phyloP scores from a whole-genome alignment of 2,888 invertebrate species.

The Pilophorus perplexus region DNA sequence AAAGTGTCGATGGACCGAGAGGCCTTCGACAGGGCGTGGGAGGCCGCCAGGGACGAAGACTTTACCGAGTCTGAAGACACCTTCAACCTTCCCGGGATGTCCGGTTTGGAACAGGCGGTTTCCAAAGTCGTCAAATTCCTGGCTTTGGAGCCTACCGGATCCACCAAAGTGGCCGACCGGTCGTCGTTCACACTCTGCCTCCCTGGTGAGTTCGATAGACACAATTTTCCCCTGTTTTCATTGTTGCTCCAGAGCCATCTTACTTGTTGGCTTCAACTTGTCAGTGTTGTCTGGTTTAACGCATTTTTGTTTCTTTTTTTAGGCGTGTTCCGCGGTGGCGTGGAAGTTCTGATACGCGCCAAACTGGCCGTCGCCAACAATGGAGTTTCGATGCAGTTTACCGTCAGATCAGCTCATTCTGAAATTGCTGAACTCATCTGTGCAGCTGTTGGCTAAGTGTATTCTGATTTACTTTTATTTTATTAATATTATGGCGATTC shows the following conservation, averaged over 20 bases:
- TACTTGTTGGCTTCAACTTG: no score
- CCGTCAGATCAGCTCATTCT: constrained; percentile 54
- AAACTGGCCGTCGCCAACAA: constrained; percentile 72
- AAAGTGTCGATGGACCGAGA: constrained; percentile 71
- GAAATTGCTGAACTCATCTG: constrained; percentile 33
- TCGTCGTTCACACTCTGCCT: constrained; percentile 76
- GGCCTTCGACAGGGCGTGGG: constrained; percentile 79
- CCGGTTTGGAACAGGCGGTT: constrained; percentile 77
- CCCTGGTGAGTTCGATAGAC: no score
- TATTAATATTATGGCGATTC: no score
- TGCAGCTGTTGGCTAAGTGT: constrained; percentile 24
- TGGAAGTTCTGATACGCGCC: constrained; percentile 80
- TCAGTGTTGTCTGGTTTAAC: no score
- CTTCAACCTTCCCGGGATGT: constrained; percentile 79
- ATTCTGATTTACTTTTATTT: no score
- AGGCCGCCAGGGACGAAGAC: constrained; percentile 62
- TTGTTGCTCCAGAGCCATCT: no score
- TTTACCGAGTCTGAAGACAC: constrained; percentile 82
- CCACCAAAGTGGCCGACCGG: constrained; percentile 80
- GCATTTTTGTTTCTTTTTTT: no score
- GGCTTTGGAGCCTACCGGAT: constrained; percentile 78
- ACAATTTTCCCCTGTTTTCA: no score
- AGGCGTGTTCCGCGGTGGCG: constrained; percentile 86
- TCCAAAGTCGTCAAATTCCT: constrained; percentile 78
- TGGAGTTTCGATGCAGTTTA: constrained; percentile 87